These are phyloP conservation scores for Parnassius apollo DNA, from an alignment of 2,888 invertebrate genomes.

Conservation along the genomic window DNA sequence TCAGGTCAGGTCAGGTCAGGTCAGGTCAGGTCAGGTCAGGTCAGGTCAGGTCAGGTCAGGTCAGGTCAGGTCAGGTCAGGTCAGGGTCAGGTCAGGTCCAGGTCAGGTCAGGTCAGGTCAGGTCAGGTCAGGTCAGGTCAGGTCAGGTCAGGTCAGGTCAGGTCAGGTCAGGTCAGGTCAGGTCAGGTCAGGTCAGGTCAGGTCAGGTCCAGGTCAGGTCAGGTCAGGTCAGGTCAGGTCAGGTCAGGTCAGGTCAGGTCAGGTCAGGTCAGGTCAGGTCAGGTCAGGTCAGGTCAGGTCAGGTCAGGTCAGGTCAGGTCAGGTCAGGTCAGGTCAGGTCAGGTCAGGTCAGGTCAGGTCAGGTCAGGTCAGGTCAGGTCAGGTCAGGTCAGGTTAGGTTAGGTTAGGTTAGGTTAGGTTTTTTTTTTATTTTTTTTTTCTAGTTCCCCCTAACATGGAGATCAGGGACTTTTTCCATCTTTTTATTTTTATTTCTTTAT, in stretches of 20 bases:
- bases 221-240: slow-evolving; percentile 38
- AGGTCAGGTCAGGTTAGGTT: neutral
- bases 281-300: slow-evolving; percentile 35
- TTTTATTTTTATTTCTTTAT: too few species aligned
- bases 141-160: slow-evolving; percentile 37
- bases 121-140: slow-evolving; percentile 35
- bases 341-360: neutral
- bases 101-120: slow-evolving; percentile 33
- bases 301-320: slow-evolving; percentile 13
- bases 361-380: neutral
- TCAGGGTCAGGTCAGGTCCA: slow-evolving; percentile 27
- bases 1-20: slow-evolving; percentile 26
- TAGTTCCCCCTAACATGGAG: too few species aligned
- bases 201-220: slow-evolving; percentile 37
- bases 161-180: slow-evolving; percentile 38
- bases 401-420: slow-evolving; percentile 14
- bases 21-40: slow-evolving; percentile 30
- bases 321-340: neutral
- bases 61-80: slow-evolving; percentile 37
- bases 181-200: slow-evolving; percentile 38
- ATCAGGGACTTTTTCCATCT: too few species aligned
- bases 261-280: slow-evolving; percentile 39
- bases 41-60: slow-evolving; percentile 34
- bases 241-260: slow-evolving; percentile 41
- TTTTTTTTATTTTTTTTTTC: too few species aligned